Percentiles rank a stretch among this genome's conserved stretches.
These are phyloP conservation scores for Ciconia stormi DNA, from an alignment of 2,113 vertebrate species.

Conservation along the genomic window DNA sequence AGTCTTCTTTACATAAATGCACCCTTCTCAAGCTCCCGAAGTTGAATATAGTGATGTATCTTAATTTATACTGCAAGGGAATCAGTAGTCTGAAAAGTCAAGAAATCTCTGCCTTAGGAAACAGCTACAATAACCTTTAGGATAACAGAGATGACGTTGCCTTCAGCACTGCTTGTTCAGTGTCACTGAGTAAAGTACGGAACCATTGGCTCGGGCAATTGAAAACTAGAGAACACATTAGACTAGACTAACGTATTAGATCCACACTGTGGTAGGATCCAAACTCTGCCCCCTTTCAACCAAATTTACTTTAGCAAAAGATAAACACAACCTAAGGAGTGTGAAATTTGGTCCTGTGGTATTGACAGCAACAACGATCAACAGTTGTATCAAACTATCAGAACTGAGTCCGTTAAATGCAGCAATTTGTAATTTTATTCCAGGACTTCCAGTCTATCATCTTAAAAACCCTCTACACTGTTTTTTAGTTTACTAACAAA, in stretches of 20 bases:
- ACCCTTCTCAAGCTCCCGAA: background rate
- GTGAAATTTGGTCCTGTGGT: background rate
- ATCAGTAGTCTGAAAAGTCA: background rate
- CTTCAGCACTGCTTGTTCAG: background rate
- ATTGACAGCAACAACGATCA: background rate
- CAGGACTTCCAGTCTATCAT: background rate
- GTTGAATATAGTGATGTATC: background rate
- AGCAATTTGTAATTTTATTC: background rate
- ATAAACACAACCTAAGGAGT: background rate
- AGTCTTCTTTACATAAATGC: background rate
- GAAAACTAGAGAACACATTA: background rate
- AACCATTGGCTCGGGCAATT: background rate
- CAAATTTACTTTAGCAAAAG: background rate
- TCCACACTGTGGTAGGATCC: background rate
- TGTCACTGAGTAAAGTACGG: rapidly evolving
- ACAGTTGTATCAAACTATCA: background rate
- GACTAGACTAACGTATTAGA: background rate
- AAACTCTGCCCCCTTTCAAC: background rate
- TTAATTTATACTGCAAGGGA: background rate
- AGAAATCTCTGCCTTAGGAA: background rate
- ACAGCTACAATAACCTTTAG: background rate
- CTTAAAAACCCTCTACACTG: background rate
- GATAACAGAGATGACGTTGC: background rate
- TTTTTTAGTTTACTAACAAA: background rate
- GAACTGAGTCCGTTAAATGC: background rate